phyloP scores from a whole-genome alignment of 2,888 invertebrate species.

The Lycia hirtaria region DNA sequence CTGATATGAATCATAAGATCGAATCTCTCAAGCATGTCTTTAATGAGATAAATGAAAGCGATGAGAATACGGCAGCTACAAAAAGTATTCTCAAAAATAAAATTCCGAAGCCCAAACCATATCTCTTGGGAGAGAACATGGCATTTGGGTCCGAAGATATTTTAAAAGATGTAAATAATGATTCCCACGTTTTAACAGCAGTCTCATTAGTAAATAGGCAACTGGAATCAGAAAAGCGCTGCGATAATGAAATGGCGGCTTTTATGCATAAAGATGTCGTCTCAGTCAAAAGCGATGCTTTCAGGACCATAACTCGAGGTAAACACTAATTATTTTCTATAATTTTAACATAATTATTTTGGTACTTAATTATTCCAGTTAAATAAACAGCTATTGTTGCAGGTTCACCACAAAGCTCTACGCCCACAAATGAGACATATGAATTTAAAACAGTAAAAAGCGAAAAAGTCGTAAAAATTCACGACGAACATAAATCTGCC shows the following conservation, averaged over 20 bases:
- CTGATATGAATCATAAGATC: constrained; percentile 46
- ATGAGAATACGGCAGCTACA: constrained; percentile 84
- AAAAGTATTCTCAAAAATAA: constrained; percentile 91
- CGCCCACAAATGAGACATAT: constrained; percentile 30
- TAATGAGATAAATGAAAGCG: constrained; percentile 69
- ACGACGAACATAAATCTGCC: constrained; percentile 35
- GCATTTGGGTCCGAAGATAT: constrained; percentile 67
- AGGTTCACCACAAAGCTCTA: constrained; percentile 42
- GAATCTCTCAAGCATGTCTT: constrained; percentile 47
- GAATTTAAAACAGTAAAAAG: constrained; percentile 31
- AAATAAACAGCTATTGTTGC: constrained; percentile 36
- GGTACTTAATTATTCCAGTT: not conserved
- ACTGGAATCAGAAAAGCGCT: constrained; percentile 59
- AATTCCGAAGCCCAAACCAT: constrained; percentile 90
- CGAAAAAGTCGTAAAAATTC: constrained; percentile 38
- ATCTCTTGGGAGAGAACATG: constrained; percentile 89
- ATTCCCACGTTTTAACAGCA: constrained; percentile 55
- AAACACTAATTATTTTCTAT: constrained; percentile 25
- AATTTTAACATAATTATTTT: constrained; percentile 4
- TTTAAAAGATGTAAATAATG: constrained; percentile 45
- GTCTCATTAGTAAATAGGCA: constrained; percentile 75
- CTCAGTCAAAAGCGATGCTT: constrained; percentile 47
- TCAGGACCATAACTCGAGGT: constrained; percentile 69
- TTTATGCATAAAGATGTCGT: constrained; percentile 49
- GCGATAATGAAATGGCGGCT: constrained; percentile 52